Evolutionary conservation across 2,113 vertebrate genomes (phyloP).

Genomic region (Daubentonia madagascariensis): DNA sequence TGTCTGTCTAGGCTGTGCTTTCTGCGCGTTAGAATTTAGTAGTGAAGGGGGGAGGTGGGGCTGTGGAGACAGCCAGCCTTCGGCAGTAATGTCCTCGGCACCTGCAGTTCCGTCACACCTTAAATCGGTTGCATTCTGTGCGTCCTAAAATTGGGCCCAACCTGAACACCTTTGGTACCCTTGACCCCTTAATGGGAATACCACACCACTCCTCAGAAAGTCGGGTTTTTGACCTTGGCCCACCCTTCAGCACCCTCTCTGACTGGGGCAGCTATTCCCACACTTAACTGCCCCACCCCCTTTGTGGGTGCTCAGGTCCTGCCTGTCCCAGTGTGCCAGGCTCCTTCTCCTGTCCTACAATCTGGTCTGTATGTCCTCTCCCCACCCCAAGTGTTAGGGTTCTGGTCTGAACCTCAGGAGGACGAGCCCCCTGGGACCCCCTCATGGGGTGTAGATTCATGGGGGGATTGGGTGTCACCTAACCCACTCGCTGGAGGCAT

Average conservation of each 20-base stretch:
- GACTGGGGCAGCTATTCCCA: neutral
- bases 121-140: neutral
- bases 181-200: neutral
- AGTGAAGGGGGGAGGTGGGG: neutral
- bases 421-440: neutral
- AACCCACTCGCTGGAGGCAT: neutral
- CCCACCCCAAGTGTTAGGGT: neutral
- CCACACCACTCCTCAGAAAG: neutral
- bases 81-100: neutral
- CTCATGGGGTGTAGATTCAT: neutral
- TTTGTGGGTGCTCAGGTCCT: neutral
- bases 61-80: neutral
- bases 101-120: neutral
- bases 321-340: neutral
- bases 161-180: neutral
- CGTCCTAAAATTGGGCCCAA: neutral
- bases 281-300: neutral
- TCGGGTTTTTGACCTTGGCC: neutral
- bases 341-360: neutral
- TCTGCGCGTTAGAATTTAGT: neutral
- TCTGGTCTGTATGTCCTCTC: neutral
- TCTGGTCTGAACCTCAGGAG: neutral
- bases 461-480: too few species aligned
- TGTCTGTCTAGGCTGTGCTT: neutral
- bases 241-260: neutral